phyloP scores from a whole-genome alignment of 1,140 invertebrate genomes.

The Riptortus pedestris region DNA sequence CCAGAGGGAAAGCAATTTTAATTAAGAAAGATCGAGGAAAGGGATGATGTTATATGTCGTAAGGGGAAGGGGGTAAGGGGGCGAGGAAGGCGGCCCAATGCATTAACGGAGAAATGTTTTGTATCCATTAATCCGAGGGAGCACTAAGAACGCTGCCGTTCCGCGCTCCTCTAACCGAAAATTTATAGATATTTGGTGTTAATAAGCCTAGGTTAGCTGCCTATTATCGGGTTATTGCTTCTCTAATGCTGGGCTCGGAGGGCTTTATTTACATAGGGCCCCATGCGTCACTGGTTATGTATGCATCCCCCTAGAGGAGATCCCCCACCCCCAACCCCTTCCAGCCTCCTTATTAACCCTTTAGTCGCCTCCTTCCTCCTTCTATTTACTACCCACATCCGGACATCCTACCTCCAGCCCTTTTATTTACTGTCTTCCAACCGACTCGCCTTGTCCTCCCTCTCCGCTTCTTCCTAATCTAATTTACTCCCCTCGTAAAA shows the following conservation, averaged over 20 bases:
- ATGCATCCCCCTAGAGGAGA: not conserved
- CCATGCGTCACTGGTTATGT: conserved; percentile 7
- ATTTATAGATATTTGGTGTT: conserved; percentile 16
- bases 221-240: conserved; percentile 18
- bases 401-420: too few species aligned
- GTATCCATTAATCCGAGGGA: conserved; percentile 3
- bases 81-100: not conserved
- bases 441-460: too few species aligned
- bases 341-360: not conserved
- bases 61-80: not conserved
- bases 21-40: not conserved
- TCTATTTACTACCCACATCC: too few species aligned
- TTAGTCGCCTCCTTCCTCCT: not conserved
- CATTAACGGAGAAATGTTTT: not conserved
- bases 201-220: conserved; percentile 17
- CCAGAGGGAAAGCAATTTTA: not conserved
- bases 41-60: not conserved
- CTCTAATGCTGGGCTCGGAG: conserved; percentile 1
- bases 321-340: too few species aligned
- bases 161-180: conserved; percentile 3
- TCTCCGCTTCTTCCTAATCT: too few species aligned
- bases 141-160: not conserved
- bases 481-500: too few species aligned
- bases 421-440: too few species aligned
- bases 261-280: conserved; percentile 10